Base-by-base conservation (phyloP, 2,113 vertebrate genomes). In the Misgurnus mizolepis region DNA sequence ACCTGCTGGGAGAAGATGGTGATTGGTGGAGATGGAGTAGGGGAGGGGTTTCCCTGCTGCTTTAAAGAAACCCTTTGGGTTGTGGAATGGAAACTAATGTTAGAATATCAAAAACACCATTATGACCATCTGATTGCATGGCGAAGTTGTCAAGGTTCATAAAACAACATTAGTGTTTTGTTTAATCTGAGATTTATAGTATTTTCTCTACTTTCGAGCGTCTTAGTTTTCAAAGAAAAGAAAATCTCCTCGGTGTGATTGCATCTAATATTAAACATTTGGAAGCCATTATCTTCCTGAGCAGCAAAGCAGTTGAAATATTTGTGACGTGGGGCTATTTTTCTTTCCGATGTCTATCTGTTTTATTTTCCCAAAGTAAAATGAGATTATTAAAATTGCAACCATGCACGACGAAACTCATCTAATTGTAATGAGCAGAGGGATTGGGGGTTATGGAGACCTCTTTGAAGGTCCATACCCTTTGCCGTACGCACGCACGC, bases 301-400 rank as follows among this genome's bases (percentile, higher is more conserved):
- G 18, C 64, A 67, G 88, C 85, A 80, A 81, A 87, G 81, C 81
- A 83, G 70, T 49, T n/a, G 76, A 84, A 90, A 88, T 84, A 88
- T 85, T 90, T 88, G 86, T 88, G 88, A 91, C 88, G 84, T 81
- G 68, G 61, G 86, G 60, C 78, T 83, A 66, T 90, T 90, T 89
- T 88, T 75, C 84, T 87, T 85, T 87, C 83, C 87, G 89, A 89
- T 90, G 84, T 88, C 83, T 74, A 88, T 90, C 78, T 70, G 83
- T 82, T 88, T 89, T 83, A 84, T 87, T 90, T 90, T 85, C 86
- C 77, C 76, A 82, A 89, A 91, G 86, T 87, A 81, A 88, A 88
- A 90, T 88, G 80, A 83, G 86, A 91, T 91, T 89, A 90, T 88
- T 88, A 86, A 91, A 92, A 92, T 90, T 92, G 89, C 89, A 92